Conservation (phyloP, 2,113 vertebrate species). For the Lepisosteus oculatus region DNA sequence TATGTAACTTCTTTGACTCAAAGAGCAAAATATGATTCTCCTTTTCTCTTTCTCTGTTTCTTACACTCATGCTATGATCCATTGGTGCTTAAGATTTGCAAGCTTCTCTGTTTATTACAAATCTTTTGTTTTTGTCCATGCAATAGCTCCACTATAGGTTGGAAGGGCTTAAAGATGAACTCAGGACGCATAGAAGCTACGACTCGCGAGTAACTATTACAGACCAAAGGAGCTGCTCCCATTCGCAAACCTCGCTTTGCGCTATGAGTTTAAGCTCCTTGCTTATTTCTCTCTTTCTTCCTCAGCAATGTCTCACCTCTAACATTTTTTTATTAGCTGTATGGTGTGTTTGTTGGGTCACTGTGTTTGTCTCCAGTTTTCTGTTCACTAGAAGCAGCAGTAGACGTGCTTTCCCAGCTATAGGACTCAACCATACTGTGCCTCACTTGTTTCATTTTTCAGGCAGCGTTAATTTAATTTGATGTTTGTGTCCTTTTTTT, state of each 20-base stretch:
- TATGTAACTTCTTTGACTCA: too few species aligned
- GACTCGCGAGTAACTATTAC: constrained; percentile 99
- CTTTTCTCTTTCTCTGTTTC: constrained; percentile 6
- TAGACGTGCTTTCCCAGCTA: too few species aligned
- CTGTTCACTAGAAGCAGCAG: constrained; percentile 1
- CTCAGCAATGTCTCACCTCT: constrained; percentile 74
- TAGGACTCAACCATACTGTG: too few species aligned
- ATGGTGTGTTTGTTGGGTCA: constrained; percentile 49
- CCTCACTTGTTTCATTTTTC: too few species aligned
- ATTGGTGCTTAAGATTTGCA: constrained; percentile 19
- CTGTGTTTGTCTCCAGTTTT: constrained; percentile 49
- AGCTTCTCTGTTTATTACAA: constrained; percentile 80
- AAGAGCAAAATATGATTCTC: neutral
- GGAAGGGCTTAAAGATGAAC: constrained; percentile 99
- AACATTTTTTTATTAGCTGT: constrained; percentile 50
- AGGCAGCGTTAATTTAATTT: neutral
- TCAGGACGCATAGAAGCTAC: constrained; percentile 96
- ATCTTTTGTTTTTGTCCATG: constrained; percentile 83
- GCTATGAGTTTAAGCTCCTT: constrained; percentile 75
- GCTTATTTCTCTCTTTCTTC: constrained; percentile 66
- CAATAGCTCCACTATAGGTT: constrained; percentile 99
- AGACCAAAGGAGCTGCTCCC: constrained; percentile 84
- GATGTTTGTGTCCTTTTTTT: constrained; percentile 32
- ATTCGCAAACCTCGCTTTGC: constrained; percentile 85
- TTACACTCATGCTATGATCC: constrained; percentile 3